Conservation (phyloP, 2,888 invertebrate species). For the Ernsta delagoae region DNA sequence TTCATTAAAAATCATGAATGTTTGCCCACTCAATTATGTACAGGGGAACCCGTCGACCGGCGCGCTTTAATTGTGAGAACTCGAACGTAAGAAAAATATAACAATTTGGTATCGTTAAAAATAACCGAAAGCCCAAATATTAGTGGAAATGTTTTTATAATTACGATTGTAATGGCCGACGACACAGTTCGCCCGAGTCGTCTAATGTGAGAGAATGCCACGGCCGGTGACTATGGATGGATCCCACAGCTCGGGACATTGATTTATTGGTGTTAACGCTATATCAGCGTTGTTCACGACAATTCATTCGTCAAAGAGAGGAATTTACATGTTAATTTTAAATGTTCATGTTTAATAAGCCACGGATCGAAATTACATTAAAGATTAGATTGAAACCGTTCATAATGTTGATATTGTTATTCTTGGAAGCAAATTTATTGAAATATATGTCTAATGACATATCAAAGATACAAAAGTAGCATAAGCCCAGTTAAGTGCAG, state of each 20-base stretch:
- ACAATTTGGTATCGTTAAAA: slow-evolving; percentile 51
- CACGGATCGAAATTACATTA: neutral
- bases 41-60: slow-evolving; percentile 45
- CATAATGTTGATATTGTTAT: too few species aligned
- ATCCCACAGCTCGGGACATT: slow-evolving; percentile 41
- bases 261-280: slow-evolving; percentile 42
- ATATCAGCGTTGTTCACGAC: neutral
- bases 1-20: slow-evolving; percentile 58
- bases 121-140: slow-evolving; percentile 47
- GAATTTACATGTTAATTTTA: neutral
- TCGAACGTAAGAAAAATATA: slow-evolving; percentile 47
- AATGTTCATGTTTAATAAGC: neutral
- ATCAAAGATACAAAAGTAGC: too few species aligned
- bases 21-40: slow-evolving; percentile 50
- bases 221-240: slow-evolving; percentile 41
- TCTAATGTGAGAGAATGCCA: slow-evolving; percentile 51
- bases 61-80: slow-evolving; percentile 51
- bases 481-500: too few species aligned
- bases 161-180: slow-evolving; percentile 48
- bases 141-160: slow-evolving; percentile 51
- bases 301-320: neutral
- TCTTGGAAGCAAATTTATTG: too few species aligned
- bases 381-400: neutral
- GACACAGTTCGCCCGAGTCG: slow-evolving; percentile 42
- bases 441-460: too few species aligned